phyloP scores from a whole-genome alignment of 2,888 invertebrate genomes.

The Seladonia tumulorum region DNA sequence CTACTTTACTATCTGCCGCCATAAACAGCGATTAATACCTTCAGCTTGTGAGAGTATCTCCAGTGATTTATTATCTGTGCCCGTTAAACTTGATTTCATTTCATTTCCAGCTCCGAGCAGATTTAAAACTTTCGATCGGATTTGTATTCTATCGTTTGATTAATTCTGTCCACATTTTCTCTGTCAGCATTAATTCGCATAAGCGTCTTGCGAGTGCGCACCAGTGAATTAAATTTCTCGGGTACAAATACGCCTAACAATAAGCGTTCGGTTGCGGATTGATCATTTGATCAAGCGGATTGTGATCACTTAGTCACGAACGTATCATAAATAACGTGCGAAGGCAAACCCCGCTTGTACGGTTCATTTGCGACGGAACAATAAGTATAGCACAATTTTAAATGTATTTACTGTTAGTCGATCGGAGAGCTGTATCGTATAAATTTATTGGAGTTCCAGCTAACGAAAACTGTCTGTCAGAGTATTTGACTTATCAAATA shows the following conservation, averaged over 20 bases:
- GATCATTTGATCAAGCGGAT: no score
- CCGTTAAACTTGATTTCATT: neutral
- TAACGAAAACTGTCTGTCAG: conserved; percentile 13
- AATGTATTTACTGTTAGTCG: neutral
- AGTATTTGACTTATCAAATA: conserved; percentile 42
- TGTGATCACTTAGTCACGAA: no score
- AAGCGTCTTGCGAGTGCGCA: neutral
- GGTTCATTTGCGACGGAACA: no score
- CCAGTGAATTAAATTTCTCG: neutral
- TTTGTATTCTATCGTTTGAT: no score
- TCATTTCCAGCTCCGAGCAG: neutral
- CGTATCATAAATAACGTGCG: no score
- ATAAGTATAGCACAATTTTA: neutral
- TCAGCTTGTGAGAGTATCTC: neutral
- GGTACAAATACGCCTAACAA: neutral
- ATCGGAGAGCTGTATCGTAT: neutral
- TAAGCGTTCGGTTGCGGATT: no score
- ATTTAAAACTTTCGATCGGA: neutral
- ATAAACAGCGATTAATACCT: neutral
- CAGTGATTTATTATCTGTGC: neutral
- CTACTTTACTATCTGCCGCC: neutral
- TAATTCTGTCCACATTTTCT: no score
- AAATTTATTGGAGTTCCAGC: conserved; percentile 3
- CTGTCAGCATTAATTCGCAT: neutral
- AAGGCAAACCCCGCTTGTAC: no score